Conservation (phyloP, 2,888 invertebrate species). For the Ichneumoninae sp. region DNA sequence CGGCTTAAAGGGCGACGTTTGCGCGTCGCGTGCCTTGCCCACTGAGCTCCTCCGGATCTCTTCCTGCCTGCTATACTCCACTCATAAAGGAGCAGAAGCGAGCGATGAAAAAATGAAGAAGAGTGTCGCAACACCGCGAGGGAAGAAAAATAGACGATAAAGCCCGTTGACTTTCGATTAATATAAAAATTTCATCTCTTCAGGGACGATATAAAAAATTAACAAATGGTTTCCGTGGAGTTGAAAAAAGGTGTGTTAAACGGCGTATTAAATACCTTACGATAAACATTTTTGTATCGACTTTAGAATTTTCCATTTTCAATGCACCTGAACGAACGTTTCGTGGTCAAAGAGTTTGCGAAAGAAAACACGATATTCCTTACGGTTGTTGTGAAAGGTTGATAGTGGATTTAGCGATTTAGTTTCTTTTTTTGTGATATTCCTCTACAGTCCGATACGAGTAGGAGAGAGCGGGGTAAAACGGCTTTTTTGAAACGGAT, state of each 20-base stretch:
- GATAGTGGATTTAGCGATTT: not conserved
- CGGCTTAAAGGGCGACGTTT: conserved; percentile 46
- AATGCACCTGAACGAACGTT: not conserved
- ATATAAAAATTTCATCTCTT: conserved; percentile 51
- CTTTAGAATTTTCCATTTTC: not conserved
- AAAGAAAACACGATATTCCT: not conserved
- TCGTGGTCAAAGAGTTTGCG: not conserved
- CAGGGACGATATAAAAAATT: conserved; percentile 42
- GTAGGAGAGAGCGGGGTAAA: not conserved
- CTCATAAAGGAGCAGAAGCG: conserved; percentile 18
- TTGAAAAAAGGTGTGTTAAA: not conserved
- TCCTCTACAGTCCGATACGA: not conserved
- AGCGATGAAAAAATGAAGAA: conserved; percentile 14
- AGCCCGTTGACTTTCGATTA: conserved; percentile 36
- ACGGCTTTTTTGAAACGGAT: too few relatives aligned
- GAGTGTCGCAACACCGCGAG: not conserved
- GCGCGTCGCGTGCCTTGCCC: conserved; percentile 21
- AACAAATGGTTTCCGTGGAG: conserved; percentile 14
- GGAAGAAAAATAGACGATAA: not conserved
- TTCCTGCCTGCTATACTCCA: conserved; percentile 12
- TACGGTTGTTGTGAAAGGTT: not conserved
- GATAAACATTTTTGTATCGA: not conserved
- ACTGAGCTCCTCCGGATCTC: conserved; percentile 18
- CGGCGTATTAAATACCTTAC: not conserved
- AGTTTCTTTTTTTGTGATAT: not conserved